Conservation (phyloP, 2,888 invertebrate species). For the Glyphotaelius pellucidus region DNA sequence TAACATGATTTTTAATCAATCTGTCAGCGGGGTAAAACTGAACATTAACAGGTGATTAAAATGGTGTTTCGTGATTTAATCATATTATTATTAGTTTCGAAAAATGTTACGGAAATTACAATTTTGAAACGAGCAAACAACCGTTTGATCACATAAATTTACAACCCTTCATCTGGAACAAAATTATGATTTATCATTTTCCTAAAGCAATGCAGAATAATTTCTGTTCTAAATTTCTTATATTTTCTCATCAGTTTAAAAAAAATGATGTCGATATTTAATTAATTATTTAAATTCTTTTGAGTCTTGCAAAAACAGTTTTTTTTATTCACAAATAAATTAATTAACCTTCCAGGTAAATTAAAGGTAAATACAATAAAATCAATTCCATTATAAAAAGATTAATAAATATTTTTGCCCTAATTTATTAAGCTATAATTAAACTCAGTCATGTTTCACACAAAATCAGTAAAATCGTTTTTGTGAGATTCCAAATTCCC, state of each 20-base stretch:
- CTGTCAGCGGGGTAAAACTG: background rate
- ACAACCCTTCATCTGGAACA: background rate
- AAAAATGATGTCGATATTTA: background rate
- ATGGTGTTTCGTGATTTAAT: background rate
- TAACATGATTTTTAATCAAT: background rate
- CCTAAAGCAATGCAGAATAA: background rate
- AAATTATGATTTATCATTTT: background rate
- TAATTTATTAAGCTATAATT: constrained; percentile 35
- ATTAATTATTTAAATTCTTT: background rate
- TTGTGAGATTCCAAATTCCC: constrained; percentile 38
- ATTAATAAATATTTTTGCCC: constrained; percentile 32
- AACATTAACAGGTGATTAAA: background rate
- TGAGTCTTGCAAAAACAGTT: background rate
- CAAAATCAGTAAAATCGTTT: constrained; percentile 26
- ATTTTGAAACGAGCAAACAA: background rate
- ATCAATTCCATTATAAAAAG: constrained; percentile 45
- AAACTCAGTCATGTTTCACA: constrained; percentile 43
- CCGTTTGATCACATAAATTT: background rate
- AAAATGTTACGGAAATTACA: background rate
- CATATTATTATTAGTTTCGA: background rate
- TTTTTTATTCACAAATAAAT: background rate
- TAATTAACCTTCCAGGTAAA: background rate
- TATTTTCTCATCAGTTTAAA: background rate
- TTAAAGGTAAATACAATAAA: constrained; percentile 33
- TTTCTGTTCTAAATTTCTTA: background rate